Percentiles rank a stretch among this genome's conserved stretches.
Evolutionary conservation across 2,113 vertebrate species (phyloP).

Genomic region (Psilopsiagon aymara): DNA sequence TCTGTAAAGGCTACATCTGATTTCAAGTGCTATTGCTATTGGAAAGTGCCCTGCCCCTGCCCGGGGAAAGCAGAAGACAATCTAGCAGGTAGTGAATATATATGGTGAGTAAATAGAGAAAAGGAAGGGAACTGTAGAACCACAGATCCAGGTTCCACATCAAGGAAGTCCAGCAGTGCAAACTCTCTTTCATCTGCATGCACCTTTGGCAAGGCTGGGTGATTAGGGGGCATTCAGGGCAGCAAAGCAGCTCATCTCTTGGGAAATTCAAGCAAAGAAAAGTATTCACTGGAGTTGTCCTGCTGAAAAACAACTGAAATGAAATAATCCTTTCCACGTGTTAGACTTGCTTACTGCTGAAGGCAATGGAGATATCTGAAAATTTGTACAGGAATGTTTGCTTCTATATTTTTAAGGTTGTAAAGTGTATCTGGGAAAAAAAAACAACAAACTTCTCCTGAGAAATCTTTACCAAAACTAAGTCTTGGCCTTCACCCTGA

Average conservation of each 20-base stretch:
- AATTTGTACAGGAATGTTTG: not conserved
- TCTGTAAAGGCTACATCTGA: not conserved
- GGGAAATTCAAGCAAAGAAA: not conserved
- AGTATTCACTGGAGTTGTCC: not conserved
- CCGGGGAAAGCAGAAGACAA: not conserved
- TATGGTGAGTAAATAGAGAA: not conserved
- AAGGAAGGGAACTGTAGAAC: not conserved
- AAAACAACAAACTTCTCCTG: rapidly evolving
- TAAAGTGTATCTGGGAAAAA: not conserved
- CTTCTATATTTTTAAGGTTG: not conserved
- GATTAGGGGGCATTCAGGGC: not conserved
- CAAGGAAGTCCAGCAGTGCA: not conserved
- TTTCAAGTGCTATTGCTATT: not conserved
- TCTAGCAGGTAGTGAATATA: not conserved
- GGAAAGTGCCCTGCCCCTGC: not conserved
- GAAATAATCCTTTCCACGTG: not conserved
- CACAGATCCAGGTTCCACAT: not conserved
- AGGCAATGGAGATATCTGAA: not conserved
- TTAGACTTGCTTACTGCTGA: not conserved
- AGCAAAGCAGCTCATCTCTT: not conserved
- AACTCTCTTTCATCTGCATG: not conserved
- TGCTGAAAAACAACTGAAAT: not conserved
- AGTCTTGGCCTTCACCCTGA: not conserved
- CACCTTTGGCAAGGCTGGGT: not conserved
- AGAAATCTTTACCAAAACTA: not conserved